phyloP scores from a whole-genome alignment of 2,113 vertebrate species.

The Xyrauchen texanus region DNA sequence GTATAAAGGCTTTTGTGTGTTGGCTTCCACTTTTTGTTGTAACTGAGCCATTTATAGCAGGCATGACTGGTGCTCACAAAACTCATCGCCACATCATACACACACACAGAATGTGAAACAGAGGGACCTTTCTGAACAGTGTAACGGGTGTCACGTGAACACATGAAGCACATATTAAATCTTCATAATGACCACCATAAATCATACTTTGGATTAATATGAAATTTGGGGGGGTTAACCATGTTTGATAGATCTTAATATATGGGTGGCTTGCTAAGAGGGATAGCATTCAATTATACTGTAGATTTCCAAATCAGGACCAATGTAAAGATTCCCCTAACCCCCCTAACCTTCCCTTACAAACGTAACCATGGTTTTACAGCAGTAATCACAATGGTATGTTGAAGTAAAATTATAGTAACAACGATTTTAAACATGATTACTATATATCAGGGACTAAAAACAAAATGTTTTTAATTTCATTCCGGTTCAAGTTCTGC shows the following conservation, averaged over 20 bases:
- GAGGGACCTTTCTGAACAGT: slow-evolving; percentile 17
- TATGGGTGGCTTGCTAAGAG: too few relatives aligned
- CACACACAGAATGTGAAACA: background rate
- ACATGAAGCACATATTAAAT: slow-evolving; percentile 37
- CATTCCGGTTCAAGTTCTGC: too few relatives aligned
- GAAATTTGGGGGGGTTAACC: background rate
- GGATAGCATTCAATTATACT: too few relatives aligned
- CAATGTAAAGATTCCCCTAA: too few relatives aligned
- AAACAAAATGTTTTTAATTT: too few relatives aligned
- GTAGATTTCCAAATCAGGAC: too few relatives aligned
- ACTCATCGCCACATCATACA: background rate
- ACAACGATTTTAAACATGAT: too few relatives aligned
- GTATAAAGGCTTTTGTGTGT: background rate
- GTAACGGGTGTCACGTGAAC: slow-evolving; percentile 13
- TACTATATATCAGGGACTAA: too few relatives aligned
- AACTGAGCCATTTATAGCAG: slow-evolving; percentile 7
- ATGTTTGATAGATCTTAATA: background rate
- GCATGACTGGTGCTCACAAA: background rate
- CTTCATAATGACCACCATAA: slow-evolving; percentile 20
- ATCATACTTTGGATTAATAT: slow-evolving; percentile 21
- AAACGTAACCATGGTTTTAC: too few relatives aligned
- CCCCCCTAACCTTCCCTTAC: too few relatives aligned
- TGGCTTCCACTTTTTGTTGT: background rate
- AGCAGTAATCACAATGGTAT: too few relatives aligned
- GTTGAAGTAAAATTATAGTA: too few relatives aligned